Evolutionary conservation across 1,140 invertebrate species (phyloP).

Genomic region (Stratiolaelaps scimitus): DNA sequence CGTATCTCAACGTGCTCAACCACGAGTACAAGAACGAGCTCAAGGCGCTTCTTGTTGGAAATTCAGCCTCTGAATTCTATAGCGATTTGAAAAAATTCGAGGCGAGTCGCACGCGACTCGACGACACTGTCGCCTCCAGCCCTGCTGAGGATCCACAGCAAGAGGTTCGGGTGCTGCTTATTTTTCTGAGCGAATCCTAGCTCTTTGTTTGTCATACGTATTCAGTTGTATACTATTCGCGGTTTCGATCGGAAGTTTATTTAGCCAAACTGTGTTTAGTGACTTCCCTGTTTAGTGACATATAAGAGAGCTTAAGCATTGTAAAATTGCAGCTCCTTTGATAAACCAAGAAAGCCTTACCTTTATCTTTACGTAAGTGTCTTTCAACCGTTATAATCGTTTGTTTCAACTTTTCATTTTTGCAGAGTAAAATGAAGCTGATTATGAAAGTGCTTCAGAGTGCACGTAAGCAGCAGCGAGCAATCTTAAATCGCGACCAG

Average conservation of each 20-base stretch:
- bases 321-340: too few relatives aligned
- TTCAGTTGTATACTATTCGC: too few relatives aligned
- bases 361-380: not conserved
- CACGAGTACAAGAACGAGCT: conserved; percentile 18
- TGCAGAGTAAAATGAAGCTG: not conserved
- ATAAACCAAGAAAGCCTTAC: not conserved
- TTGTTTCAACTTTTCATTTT: not conserved
- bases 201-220: too few relatives aligned
- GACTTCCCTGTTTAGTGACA: too few relatives aligned
- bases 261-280: not conserved
- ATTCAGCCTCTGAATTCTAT: not conserved
- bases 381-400: not conserved
- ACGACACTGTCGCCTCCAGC: not conserved
- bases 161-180: not conserved
- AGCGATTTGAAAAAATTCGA: conserved; percentile 17
- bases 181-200: not conserved
- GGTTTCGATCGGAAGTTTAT: too few relatives aligned
- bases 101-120: not conserved
- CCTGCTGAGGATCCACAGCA: not conserved
- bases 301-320: too few relatives aligned
- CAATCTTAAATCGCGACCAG: too few relatives aligned
- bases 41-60: conserved; percentile 6
- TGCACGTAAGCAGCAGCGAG: conserved; percentile 11
- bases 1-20: conserved; percentile 8
- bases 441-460: conserved; percentile 9